phyloP scores from a whole-genome alignment of 2,888 invertebrate species.

The Resseliella maxima region DNA sequence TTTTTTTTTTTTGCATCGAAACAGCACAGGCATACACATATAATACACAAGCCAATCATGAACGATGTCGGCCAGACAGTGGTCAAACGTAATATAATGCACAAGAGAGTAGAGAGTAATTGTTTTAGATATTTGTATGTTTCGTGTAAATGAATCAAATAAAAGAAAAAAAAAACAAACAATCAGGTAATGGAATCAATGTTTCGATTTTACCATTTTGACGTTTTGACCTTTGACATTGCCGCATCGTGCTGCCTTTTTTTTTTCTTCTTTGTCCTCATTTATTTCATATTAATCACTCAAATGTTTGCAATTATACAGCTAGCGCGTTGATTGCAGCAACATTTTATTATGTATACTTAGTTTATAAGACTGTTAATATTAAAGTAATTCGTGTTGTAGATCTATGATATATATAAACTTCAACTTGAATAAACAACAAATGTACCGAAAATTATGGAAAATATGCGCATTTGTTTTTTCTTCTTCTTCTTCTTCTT shows the following conservation, averaged over 20 bases:
- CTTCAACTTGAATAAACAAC: conserved; percentile 4
- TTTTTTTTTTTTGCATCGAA: background rate
- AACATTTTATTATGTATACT: background rate
- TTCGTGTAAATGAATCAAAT: conserved; percentile 15
- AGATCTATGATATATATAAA: background rate
- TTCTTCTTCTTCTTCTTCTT: background rate
- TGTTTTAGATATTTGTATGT: background rate
- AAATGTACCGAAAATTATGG: conserved; percentile 11
- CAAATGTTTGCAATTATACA: background rate
- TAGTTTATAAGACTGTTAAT: conserved; percentile 48
- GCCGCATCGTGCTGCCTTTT: background rate
- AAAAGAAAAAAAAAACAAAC: too few relatives aligned
- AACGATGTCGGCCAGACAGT: background rate
- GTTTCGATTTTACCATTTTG: background rate
- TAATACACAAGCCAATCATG: background rate
- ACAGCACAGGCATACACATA: background rate
- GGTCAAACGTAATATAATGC: background rate
- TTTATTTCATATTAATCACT: background rate
- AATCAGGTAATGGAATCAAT: conserved; percentile 20
- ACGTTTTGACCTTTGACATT: background rate
- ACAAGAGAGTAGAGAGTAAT: background rate
- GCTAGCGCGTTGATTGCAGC: background rate
- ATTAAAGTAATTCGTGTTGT: conserved; percentile 20
- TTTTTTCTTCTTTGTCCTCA: background rate
- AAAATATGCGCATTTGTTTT: background rate